Evolutionary conservation across 2,113 vertebrate species (phyloP).

Genomic region (Centrocercus urophasianus): DNA sequence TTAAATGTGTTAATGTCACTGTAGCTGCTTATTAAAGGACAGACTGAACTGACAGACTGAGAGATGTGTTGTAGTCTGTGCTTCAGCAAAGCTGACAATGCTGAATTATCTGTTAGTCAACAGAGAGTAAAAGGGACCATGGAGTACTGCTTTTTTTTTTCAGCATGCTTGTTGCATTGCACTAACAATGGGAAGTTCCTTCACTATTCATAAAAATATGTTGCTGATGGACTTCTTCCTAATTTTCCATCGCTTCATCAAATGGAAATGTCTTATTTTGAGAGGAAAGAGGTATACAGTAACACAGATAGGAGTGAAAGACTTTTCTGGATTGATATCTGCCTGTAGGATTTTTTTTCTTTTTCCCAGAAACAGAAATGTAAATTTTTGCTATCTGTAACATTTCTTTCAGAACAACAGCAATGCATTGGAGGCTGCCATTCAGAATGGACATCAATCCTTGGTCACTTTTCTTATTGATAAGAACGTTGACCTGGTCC

Average conservation of each 20-base stretch:
- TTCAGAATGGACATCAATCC: slow-evolving; percentile 79
- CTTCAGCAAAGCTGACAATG: neutral
- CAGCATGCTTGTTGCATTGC: neutral
- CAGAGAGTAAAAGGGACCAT: neutral
- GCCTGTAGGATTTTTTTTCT: neutral
- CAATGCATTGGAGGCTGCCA: slow-evolving; percentile 80
- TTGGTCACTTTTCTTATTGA: slow-evolving; percentile 84
- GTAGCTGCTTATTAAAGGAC: neutral
- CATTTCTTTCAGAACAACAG: slow-evolving; percentile 75
- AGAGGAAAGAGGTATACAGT: neutral
- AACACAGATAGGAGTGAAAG: neutral
- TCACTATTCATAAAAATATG: neutral
- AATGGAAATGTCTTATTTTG: neutral
- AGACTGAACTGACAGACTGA: neutral
- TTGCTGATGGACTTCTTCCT: neutral
- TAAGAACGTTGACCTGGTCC: slow-evolving; percentile 74
- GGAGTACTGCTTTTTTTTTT: neutral
- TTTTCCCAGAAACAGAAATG: neutral
- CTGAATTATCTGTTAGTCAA: neutral
- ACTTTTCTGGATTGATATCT: neutral
- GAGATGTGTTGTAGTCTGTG: accelerated
- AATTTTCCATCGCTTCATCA: neutral
- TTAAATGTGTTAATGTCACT: neutral
- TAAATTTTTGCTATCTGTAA: neutral
- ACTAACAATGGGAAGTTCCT: neutral